Conservation (phyloP, 1,140 invertebrate genomes). For the Galleria mellonella region DNA sequence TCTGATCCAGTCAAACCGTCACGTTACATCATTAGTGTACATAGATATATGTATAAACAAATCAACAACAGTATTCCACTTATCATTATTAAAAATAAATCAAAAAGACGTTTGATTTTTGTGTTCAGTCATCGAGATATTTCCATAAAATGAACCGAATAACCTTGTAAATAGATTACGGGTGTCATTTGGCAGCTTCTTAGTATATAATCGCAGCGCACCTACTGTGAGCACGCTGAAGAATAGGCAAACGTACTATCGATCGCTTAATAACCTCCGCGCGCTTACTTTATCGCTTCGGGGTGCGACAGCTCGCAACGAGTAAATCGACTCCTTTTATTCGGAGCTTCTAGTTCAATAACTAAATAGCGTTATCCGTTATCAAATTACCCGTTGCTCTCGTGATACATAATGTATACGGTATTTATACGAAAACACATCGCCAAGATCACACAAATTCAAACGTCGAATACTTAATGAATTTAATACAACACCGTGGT, state of each 20-base stretch:
- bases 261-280: slow-evolving; percentile 3
- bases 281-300: background rate
- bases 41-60: background rate
- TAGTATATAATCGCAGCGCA: too few relatives aligned
- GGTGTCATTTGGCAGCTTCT: slow-evolving; percentile 12
- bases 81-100: slow-evolving; percentile 1
- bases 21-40: background rate
- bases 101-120: background rate
- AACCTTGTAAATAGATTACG: slow-evolving; percentile 1
- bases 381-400: background rate
- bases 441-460: slow-evolving; percentile 9
- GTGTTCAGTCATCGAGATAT: too few relatives aligned
- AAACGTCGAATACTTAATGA: slow-evolving; percentile 25
- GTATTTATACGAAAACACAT: slow-evolving; percentile 10
- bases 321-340: slow-evolving; percentile 1
- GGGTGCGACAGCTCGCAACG: background rate
- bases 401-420: background rate
- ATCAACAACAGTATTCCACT: slow-evolving; percentile 1
- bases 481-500: slow-evolving; percentile 19
- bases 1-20: slow-evolving; percentile 12
- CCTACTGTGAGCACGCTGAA: slow-evolving; percentile 3
- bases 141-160: background rate
- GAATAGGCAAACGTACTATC: background rate
- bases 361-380: slow-evolving; percentile 2
- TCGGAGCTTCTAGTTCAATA: slow-evolving; percentile 1